Base-by-base conservation (phyloP, 2,113 vertebrate species). In the Numida meleagris region DNA sequence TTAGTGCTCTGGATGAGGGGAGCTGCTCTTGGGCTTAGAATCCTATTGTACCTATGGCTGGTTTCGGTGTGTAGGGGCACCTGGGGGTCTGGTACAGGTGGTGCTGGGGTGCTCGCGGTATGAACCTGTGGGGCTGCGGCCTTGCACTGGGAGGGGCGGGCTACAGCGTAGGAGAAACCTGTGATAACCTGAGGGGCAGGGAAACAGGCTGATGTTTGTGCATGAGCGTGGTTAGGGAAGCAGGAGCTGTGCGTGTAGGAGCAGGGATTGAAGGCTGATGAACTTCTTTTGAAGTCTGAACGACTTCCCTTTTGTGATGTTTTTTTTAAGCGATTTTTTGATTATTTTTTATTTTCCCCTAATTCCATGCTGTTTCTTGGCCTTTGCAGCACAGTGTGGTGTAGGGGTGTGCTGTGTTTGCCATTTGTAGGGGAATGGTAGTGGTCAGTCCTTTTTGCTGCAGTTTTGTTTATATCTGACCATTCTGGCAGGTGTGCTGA, bases 81-180 rank as follows among this genome's bases (percentile, higher is more conserved):
- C 19, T 3, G 6, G 5, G 16, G 8, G 12, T 7, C 5, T 58
- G 24, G 12, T 33, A 24, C 4, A 12, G 73, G 12, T 3, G 4
- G 14, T 17, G 21, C 6, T 55, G 27, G 4, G 12, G 12, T 12
- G 17, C 9, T 40, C 9, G 7, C 16, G 50, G 18, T 31, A 45
- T 33, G 45, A 40, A 33, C 18, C 9, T n/a, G 8, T 33, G 40
- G 48, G 14, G 8, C 34, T 72, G 46, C 2, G 3, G 18, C 8
- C 7, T 5, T 0, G 9, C 8, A 7, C 48, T 7, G 24, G 13
- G 6, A 7, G 46, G 13, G 66, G n/a, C 13, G 38, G 45, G n/a
- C 55, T 29, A 17, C 31, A 45, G 55, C 11, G 19, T 33, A 3
- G 18, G 58, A 24, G 25, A 8, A 43, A 38, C 18, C 14, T 38